Evolutionary conservation across 2,797 vertebrate species (phyloP).

Genomic region (Pangasius mekongensis): DNA sequence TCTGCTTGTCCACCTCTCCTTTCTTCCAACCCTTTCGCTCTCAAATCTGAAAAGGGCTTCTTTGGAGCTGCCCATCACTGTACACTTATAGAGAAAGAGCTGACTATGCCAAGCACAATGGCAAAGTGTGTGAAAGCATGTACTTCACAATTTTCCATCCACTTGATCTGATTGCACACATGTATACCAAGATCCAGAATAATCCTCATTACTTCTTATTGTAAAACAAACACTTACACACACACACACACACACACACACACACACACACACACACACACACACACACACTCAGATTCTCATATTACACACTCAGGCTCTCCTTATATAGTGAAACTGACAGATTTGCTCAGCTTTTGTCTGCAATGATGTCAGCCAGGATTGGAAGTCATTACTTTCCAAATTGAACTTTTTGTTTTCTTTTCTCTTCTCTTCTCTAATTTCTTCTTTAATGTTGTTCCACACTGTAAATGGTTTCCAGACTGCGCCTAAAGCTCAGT

Average conservation of each 20-base stretch:
- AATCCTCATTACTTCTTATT: background rate
- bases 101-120: background rate
- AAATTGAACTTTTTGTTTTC: constrained; percentile 35
- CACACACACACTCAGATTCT: background rate
- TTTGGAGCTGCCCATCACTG: constrained; percentile 5
- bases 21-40: constrained; percentile 11
- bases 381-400: constrained; percentile 33
- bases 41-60: background rate
- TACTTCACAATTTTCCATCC: constrained; percentile 6
- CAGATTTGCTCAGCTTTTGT: constrained; percentile 3
- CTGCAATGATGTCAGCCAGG: constrained; percentile 38
- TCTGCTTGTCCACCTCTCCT: background rate
- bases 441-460: constrained; percentile 38
- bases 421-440: constrained; percentile 21
- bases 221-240: background rate
- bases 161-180: constrained; percentile 21
- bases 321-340: constrained; percentile 32
- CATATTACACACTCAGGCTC: constrained; percentile 10
- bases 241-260: constrained; percentile 11
- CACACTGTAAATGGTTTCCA: constrained; percentile 58
- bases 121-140: constrained; percentile 21
- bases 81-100: background rate
- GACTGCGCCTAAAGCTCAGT: constrained; percentile 37
- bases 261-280: constrained; percentile 18
- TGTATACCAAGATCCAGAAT: constrained; percentile 44